These are phyloP conservation scores for Dendrolimus punctatus DNA, from an alignment of 1,140 invertebrate genomes.

Conservation along the genomic window DNA sequence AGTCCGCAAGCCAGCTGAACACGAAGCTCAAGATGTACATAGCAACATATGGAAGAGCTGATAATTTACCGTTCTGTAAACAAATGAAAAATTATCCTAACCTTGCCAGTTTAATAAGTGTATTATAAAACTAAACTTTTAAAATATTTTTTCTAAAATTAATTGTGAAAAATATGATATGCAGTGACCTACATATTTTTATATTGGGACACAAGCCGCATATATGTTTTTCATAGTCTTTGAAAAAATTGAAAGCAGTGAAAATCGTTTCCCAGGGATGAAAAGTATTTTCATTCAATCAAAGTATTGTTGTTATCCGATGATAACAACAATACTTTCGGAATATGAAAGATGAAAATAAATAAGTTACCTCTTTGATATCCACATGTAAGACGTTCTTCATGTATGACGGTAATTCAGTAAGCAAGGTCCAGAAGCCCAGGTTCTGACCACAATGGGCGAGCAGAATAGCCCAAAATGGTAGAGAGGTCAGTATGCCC, in stretches of 20 bases:
- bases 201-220: no score
- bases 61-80: slow-evolving; percentile 42
- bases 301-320: no score
- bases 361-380: slow-evolving; percentile 73
- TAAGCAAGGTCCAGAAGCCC: slow-evolving; percentile 93
- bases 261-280: no score
- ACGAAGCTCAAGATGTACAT: slow-evolving; percentile 81
- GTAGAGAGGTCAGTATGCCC: slow-evolving; percentile 81
- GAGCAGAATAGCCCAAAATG: slow-evolving; percentile 87
- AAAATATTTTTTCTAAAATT: no score
- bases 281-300: no score
- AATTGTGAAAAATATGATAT: no score
- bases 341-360: slow-evolving; percentile 2
- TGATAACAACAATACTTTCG: neutral
- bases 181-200: no score
- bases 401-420: slow-evolving; percentile 93
- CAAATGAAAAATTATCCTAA: neutral
- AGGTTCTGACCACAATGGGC: slow-evolving; percentile 90
- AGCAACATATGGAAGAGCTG: slow-evolving; percentile 84
- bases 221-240: no score
- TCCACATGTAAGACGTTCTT: slow-evolving; percentile 85
- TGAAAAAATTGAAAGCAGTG: no score
- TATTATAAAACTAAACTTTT: no score
- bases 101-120: no score
- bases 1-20: slow-evolving; percentile 77